Conservation (phyloP, 2,888 invertebrate species). For the Stenoptilia bipunctidactyla region DNA sequence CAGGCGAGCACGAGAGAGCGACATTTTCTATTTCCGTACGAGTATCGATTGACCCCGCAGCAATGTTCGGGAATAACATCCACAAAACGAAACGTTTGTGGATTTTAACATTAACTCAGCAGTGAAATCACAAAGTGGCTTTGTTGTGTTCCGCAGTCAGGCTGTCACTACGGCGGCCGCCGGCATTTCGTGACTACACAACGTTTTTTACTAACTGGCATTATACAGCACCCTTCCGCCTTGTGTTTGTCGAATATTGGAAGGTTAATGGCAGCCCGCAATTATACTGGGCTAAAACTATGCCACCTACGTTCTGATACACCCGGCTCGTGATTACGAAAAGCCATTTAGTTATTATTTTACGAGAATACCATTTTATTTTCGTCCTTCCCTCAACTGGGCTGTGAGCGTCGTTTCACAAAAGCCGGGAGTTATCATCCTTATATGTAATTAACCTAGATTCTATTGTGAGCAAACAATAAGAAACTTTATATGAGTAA, state of each 20-base stretch:
- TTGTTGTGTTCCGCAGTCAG: too few relatives aligned
- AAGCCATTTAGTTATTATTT: too few relatives aligned
- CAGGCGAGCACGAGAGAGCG: constrained; percentile 23
- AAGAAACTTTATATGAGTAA: neutral
- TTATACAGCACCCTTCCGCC: constrained; percentile 21
- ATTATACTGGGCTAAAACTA: too few relatives aligned
- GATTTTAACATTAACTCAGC: neutral
- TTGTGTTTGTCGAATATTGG: constrained; percentile 18
- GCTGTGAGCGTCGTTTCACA: too few relatives aligned
- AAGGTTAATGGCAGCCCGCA: constrained; percentile 17
- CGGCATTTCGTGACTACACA: constrained; percentile 19
- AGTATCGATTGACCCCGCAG: neutral
- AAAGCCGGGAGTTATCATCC: too few relatives aligned
- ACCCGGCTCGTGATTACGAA: too few relatives aligned
- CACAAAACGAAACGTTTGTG: neutral
- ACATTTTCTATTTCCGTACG: constrained; percentile 22
- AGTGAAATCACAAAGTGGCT: too few relatives aligned
- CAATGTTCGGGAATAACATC: neutral
- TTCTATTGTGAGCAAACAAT: neutral
- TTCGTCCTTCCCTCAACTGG: too few relatives aligned
- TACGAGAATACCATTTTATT: too few relatives aligned
- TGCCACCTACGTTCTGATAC: too few relatives aligned
- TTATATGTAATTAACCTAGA: neutral
- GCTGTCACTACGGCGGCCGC: neutral
- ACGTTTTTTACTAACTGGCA: constrained; percentile 18